Base-by-base conservation (phyloP, 2,113 vertebrate species). In the Gorsachius goisagi region DNA sequence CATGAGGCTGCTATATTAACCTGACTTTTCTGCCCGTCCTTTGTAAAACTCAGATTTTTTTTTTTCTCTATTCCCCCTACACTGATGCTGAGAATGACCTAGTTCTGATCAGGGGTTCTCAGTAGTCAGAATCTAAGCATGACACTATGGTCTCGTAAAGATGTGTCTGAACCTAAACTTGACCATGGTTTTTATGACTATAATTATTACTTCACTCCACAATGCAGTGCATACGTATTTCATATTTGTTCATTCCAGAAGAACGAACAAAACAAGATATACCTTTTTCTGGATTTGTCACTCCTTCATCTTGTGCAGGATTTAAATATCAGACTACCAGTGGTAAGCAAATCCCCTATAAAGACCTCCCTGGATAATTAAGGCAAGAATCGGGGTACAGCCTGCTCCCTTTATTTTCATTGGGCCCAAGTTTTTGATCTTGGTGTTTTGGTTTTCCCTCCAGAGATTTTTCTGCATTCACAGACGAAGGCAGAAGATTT, bases 1-100 rank as follows among this genome's bases (percentile, higher is more conserved):
- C 63, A 39, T 49, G 53, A 79, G 58, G 8, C 27, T 85, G 17
- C 50, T 80, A 12, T 88, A 91, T 90, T 94, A 91, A 93, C 52
- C 67, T 15, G 35, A 7, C 27, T 96, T 85, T 93, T 83, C 78
- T 79, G 14, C n/a, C 60, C 72, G 18, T 89, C 74, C 62, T 92
- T 93, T 88, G 44, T 62, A 84, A 76, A 86, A 71, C 19, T 67
- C 41, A 32, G 10, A 15, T 1, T 4, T 1, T 5, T 49, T 49
- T 74, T 83, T 77, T 35, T 27, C 22, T n/a, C 22, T 84, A 9
- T 6, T 28, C 6, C 64, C 20, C 17, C 22, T 59, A 27, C 13
- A 16, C 27, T 53, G 41, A 76, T 76, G 58, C 33, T 72, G 30
- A 75, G 67, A 75, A 88, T 60, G 33, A 76, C 45, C 53, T 33